Evolutionary conservation across 30 jellyfish, hydroid and myxozoan genomes (phyloP), one percentile per base, ranked within the genome.

Genomic region (Aurelia sp.): DNA sequence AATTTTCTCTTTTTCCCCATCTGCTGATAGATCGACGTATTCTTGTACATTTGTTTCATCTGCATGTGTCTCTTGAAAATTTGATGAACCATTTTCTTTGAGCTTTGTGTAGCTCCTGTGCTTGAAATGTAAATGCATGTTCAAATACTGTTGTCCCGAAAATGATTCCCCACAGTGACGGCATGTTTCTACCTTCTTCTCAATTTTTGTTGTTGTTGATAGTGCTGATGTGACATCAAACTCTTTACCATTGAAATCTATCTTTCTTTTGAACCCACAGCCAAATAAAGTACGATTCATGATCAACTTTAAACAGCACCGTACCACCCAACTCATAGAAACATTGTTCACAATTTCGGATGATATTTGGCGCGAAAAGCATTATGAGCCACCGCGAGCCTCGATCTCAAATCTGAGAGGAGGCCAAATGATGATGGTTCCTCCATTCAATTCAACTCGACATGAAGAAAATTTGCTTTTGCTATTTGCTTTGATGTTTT

Each of bases 101-200:
- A 44, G 76, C 76, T 65, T 65, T 18, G 13, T 16, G 69, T 0
- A 24, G 84, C 48, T 48, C 48, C 48, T 72, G 21, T 72, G 84
- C 84, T 72, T 72, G 69, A 72, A 72, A 72, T 72, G 84, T 48
- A 41, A 72, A 72, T 72, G 84, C 84, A 72, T 72, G 70, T 72
- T 48, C 52, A 72, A 47, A 51, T 72, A 72, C 20, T 72, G 84
- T 51, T 47, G 68, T 18, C 70, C 70, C 5, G 70, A 72, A 70
- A 72, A 72, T 19, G 84, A 41, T 72, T 72, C 69, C 4, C 70
- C 68, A 72, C 84, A 72, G 48, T 72, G 47, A 48, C 31, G 80
- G 62, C 84, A 72, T 48, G 84, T 72, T 51, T 72, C 69, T 18
- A 72, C 4, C 84, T 72, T 72, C 84, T 72, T 51, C 51, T 72